These are phyloP conservation scores for Drosophila meridiana DNA, from an alignment of 2,888 invertebrate genomes.

Conservation along the genomic window DNA sequence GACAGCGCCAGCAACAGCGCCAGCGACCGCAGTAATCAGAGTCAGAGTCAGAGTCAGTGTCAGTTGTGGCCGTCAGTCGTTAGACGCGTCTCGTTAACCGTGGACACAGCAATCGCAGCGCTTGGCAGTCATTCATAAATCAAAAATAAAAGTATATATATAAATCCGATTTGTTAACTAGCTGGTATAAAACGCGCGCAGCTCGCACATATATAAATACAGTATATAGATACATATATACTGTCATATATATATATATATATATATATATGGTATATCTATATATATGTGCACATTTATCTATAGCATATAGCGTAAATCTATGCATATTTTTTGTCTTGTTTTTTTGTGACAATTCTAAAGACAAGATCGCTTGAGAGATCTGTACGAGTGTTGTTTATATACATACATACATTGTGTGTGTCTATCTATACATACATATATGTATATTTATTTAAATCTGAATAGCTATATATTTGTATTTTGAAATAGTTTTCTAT, in stretches of 20 bases:
- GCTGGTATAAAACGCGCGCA: slow-evolving; percentile 37
- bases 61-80: slow-evolving; percentile 48
- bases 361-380: slow-evolving; percentile 17
- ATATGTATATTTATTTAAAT: slow-evolving; percentile 20
- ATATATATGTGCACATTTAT: slow-evolving; percentile 23
- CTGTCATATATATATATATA: not conserved
- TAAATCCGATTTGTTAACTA: slow-evolving; percentile 30
- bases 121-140: slow-evolving; percentile 19
- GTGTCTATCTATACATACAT: not conserved
- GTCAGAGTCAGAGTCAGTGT: slow-evolving; percentile 50
- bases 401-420: not conserved
- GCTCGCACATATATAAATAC: slow-evolving; percentile 31
- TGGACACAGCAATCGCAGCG: slow-evolving; percentile 53
- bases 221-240: slow-evolving; percentile 7
- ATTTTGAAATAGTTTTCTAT: slow-evolving; percentile 53
- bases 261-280: slow-evolving; percentile 4
- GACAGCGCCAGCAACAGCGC: slow-evolving; percentile 12
- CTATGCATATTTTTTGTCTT: slow-evolving; percentile 40
- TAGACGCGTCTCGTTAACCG: slow-evolving; percentile 64
- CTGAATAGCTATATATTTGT: slow-evolving; percentile 23
- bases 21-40: slow-evolving; percentile 29
- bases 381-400: slow-evolving; percentile 42
- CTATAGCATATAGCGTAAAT: slow-evolving; percentile 24
- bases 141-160: slow-evolving; percentile 14
- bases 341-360: slow-evolving; percentile 57